Conservation (phyloP, 2,888 invertebrate genomes). For the Salticus scenicus region DNA sequence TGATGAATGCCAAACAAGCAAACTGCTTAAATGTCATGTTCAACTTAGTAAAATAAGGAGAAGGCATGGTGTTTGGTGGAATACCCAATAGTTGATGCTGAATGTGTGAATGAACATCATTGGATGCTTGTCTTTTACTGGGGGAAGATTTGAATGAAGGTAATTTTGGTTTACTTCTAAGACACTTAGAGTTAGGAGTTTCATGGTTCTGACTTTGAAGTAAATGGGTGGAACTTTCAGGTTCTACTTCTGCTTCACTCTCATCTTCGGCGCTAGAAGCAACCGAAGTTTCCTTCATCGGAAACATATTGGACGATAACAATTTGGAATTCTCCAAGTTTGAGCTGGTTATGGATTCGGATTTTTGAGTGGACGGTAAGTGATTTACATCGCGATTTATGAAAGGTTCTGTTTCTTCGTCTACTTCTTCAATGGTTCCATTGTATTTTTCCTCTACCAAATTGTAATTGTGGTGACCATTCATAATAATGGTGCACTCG, state of each 20-base stretch:
- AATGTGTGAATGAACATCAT: constrained; percentile 45
- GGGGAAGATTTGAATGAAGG: constrained; percentile 43
- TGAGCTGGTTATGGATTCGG: constrained; percentile 6
- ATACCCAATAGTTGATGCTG: constrained; percentile 48
- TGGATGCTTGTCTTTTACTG: constrained; percentile 35
- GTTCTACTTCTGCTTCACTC: constrained; percentile 45
- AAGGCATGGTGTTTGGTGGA: constrained; percentile 27
- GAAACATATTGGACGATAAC: constrained; percentile 33
- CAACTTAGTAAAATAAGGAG: constrained; percentile 17
- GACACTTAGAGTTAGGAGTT: constrained; percentile 27
- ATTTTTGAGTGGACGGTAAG: constrained; percentile 2
- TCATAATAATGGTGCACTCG: constrained; percentile 53
- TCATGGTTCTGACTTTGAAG: constrained; percentile 22
- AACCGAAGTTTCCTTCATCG: constrained; percentile 29
- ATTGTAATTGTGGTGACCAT: constrained; percentile 49
- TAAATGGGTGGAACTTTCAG: constrained; percentile 50
- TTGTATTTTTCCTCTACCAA: constrained; percentile 48
- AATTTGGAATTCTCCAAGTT: not conserved
- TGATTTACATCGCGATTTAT: constrained; percentile 31
- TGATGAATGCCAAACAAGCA: constrained; percentile 17
- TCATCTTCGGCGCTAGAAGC: constrained; percentile 43
- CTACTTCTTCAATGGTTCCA: constrained; percentile 1
- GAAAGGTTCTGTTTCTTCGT: constrained; percentile 47
- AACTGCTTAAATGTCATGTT: constrained; percentile 32
- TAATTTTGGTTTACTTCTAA: constrained; percentile 40